Conservation (phyloP, 2,797 vertebrate genomes). For the Pipistrellus pygmaeus region DNA sequence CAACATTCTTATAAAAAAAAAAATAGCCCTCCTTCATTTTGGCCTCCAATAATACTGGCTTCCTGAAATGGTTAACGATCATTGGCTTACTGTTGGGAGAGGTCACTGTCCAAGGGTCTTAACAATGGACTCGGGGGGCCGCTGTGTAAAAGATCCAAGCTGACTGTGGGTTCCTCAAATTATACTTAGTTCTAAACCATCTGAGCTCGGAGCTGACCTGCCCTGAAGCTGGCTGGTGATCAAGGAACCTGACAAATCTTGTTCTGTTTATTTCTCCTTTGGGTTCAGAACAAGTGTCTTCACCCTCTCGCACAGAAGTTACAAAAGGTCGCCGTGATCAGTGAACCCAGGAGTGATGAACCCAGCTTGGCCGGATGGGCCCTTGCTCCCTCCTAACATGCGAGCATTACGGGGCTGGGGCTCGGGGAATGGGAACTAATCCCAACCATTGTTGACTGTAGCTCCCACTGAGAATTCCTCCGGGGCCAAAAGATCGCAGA, state of each 20-base stretch:
- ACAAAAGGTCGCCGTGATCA: conserved; percentile 20
- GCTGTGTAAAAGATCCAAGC: not conserved
- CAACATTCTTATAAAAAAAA: not conserved
- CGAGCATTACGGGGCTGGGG: not conserved
- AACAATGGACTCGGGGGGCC: not conserved
- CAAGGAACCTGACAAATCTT: conserved; percentile 34
- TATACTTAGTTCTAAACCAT: not conserved
- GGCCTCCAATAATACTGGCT: not conserved
- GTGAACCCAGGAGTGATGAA: not conserved
- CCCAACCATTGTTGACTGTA: conserved; percentile 8
- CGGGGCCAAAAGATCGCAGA: conserved; percentile 42
- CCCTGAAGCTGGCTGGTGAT: not conserved
- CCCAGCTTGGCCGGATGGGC: not conserved
- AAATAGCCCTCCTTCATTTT: not conserved
- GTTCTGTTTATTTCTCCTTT: conserved; percentile 49
- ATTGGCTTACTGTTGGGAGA: not conserved
- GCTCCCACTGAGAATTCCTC: conserved; percentile 59
- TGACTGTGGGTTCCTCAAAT: not conserved
- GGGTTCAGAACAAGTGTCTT: conserved; percentile 41
- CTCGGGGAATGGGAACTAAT: conserved; percentile 4
- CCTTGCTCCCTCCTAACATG: not conserved
- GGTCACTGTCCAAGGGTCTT: not conserved
- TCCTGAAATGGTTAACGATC: not conserved
- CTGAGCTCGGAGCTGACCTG: not conserved
- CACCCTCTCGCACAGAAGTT: conserved; percentile 11